Conservation (phyloP, 2,888 invertebrate genomes). For the Periphyllus acericola region DNA sequence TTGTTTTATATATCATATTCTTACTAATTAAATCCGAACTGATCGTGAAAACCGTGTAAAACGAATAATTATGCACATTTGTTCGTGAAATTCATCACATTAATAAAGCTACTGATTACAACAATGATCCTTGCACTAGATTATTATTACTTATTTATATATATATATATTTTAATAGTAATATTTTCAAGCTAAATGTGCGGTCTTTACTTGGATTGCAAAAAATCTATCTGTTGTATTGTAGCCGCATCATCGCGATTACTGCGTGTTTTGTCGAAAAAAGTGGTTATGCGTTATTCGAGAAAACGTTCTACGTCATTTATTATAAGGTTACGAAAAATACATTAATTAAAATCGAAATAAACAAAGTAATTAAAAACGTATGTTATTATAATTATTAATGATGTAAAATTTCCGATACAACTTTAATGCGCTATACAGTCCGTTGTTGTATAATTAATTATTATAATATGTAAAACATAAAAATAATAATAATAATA, state of each 20-base stretch:
- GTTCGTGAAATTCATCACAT: conserved; percentile 5
- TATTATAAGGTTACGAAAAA: background rate
- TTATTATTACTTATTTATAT: background rate
- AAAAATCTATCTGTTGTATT: conserved; percentile 1
- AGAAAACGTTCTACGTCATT: conserved; percentile 34
- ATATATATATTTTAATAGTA: too few species aligned
- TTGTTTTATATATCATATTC: background rate
- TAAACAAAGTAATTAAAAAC: conserved; percentile 58
- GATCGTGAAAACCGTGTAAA: background rate
- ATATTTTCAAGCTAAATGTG: background rate
- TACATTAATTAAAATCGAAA: conserved; percentile 49
- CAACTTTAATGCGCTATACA: background rate
- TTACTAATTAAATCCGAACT: conserved; percentile 18
- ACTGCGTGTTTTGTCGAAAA: background rate
- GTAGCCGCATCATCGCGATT: background rate
- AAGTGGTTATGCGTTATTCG: background rate
- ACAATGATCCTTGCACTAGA: conserved; percentile 46
- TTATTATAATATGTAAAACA: background rate
- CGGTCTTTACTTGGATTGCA: background rate
- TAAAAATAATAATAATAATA: background rate
- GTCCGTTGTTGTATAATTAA: background rate
- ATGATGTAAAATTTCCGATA: conserved; percentile 34
- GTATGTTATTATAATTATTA: conserved; percentile 33
- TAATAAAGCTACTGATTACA: conserved; percentile 27
- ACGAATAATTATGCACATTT: background rate